phyloP scores from a whole-genome alignment of 2,888 invertebrate species.

The Boloria euphrosyne region DNA sequence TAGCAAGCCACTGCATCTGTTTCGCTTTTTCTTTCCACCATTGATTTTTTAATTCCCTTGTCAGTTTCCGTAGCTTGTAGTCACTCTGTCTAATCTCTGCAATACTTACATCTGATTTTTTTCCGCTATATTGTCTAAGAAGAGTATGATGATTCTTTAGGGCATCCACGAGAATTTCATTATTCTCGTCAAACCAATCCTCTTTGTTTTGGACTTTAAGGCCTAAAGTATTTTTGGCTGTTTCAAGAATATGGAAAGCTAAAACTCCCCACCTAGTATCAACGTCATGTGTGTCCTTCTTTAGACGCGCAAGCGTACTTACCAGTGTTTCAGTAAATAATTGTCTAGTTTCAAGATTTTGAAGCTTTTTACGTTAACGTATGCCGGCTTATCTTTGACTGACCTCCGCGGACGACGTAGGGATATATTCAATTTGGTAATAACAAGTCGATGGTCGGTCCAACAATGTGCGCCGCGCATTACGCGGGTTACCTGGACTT shows the following conservation, averaged over 20 bases:
- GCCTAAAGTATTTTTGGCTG: slow-evolving; percentile 16
- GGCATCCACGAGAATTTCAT: slow-evolving; percentile 8
- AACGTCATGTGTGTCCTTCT: slow-evolving; percentile 2
- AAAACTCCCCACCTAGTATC: slow-evolving; percentile 13
- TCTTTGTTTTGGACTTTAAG: slow-evolving; percentile 13
- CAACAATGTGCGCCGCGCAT: slow-evolving; percentile 44
- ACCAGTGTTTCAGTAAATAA: slow-evolving; percentile 10
- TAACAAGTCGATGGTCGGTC: slow-evolving; percentile 41
- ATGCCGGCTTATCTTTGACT: background rate
- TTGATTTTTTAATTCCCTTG: slow-evolving; percentile 24
- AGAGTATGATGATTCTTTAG: slow-evolving; percentile 16
- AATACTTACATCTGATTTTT: background rate
- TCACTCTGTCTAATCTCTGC: slow-evolving; percentile 13
- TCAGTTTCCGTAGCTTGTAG: slow-evolving; percentile 10
- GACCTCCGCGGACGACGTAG: slow-evolving; percentile 27
- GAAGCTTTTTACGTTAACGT: slow-evolving; percentile 12
- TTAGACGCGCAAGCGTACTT: background rate
- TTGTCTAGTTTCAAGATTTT: slow-evolving; percentile 2
- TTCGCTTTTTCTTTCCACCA: slow-evolving; percentile 37
- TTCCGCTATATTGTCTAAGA: background rate
- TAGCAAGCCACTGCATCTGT: slow-evolving; percentile 30
- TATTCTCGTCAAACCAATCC: slow-evolving; percentile 35
- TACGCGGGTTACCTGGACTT: slow-evolving; percentile 42
- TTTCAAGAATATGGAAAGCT: slow-evolving; percentile 18
- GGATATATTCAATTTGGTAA: slow-evolving; percentile 32